Evolutionary conservation across 2,113 vertebrate genomes (phyloP), one percentile per base, ranked within the genome.

Genomic region (Papio anubis): DNA sequence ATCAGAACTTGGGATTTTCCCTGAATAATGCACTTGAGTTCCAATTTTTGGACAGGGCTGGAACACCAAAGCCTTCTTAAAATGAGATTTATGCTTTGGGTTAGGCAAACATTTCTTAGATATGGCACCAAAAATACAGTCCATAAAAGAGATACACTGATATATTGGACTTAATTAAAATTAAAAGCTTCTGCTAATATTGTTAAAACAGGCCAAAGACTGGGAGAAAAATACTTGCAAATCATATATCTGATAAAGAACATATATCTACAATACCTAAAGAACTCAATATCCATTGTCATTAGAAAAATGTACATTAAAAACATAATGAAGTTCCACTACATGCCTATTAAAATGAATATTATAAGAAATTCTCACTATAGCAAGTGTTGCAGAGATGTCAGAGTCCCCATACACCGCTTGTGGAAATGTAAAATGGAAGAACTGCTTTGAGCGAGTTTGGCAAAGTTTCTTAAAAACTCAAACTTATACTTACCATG

Each of bases 1-100:
- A 83, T 70, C n/a, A 88, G 88, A 96, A 79, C 40, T 92, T 91
- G 64, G 21, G 57, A 21, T 73, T 93, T 96, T 83, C 55, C 40
- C 50, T 94, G 61, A 97, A 79, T 89, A 89, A 86, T 61, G 1
- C n/a, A 59, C 52, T 81, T 92, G 66, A 89, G 30, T 92, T 92
- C 35, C 80, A 90, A 79, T 50, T 64, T 91, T 40, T 87, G 11
- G 32, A 52, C 55, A 89, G 23, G 52, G 9, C 23, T 70, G 64
- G 21, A 83, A 88, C 50, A 76, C 7, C 8, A 70, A 88, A 55
- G 43, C 17, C 20, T 76, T 23, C 6, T 81, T 81, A 75, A 81
- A 83, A 85, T 91, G 57, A 81, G 75, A 59, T 17, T 45, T 82
- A 66, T 64, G 20, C 8, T 40, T 50, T 64, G 13, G 13, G 13